Conservation (phyloP, 2,797 vertebrate genomes). For the Champsocephalus gunnari region DNA sequence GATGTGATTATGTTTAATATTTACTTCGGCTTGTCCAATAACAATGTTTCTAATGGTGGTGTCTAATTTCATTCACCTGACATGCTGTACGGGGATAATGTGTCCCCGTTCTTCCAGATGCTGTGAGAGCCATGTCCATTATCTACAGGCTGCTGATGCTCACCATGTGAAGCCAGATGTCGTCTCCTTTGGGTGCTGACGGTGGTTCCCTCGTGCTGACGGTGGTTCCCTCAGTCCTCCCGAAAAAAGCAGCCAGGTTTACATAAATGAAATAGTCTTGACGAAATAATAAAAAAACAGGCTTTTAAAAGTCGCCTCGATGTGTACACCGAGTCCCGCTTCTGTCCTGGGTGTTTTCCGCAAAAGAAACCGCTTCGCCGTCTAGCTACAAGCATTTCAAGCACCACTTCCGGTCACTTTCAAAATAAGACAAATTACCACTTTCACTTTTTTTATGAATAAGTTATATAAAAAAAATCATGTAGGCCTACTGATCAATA, state of each 20-base stretch:
- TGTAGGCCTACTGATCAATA: neutral
- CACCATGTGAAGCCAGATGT: constrained; percentile 45
- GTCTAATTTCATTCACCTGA: neutral
- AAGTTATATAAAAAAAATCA: neutral
- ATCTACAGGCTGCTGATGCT: constrained; percentile 20
- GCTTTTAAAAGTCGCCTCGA: neutral
- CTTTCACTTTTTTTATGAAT: neutral
- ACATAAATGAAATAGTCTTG: neutral
- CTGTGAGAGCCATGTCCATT: constrained; percentile 31
- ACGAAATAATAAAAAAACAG: neutral
- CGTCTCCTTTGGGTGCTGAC: constrained; percentile 13
- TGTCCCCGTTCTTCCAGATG: constrained; percentile 35
- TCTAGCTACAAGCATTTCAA: neutral
- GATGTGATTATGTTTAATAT: neutral
- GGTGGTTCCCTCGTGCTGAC: constrained; percentile 4
- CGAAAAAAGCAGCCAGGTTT: neutral
- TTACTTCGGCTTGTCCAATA: neutral
- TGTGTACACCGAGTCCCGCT: neutral
- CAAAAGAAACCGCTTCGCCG: constrained; percentile 31
- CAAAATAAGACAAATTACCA: constrained; percentile 36
- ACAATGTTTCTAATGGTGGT: no score
- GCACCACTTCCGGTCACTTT: constrained; percentile 19
- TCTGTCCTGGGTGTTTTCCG: constrained; percentile 58
- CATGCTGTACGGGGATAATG: neutral
- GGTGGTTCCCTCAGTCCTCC: neutral